Evolutionary conservation across 2,888 invertebrate species (phyloP).

Genomic region (Crioceris asparagi): DNA sequence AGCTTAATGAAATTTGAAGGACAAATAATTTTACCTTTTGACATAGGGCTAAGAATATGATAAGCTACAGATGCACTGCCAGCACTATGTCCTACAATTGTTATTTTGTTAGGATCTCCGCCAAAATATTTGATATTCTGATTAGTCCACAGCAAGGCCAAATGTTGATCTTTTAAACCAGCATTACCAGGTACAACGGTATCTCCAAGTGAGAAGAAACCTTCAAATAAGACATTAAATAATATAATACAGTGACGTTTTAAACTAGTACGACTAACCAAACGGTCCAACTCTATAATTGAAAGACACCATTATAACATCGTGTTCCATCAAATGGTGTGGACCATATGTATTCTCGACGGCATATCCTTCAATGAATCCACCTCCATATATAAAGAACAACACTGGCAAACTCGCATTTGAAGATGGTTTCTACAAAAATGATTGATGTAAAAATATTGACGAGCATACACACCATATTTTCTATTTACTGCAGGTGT

Average conservation of each 20-base stretch:
- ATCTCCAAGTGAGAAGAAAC: slow-evolving; percentile 66
- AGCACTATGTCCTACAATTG: slow-evolving; percentile 57
- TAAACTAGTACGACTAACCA: too few relatives aligned
- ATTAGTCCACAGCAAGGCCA: slow-evolving; percentile 58
- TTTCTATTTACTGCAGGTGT: too few relatives aligned
- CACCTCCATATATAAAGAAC: slow-evolving; percentile 37
- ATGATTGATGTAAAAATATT: too few relatives aligned
- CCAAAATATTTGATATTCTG: slow-evolving; percentile 57
- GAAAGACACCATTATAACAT: slow-evolving; percentile 54
- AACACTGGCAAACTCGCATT: slow-evolving; percentile 29
- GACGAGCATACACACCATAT: too few relatives aligned
- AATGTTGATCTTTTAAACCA: slow-evolving; percentile 61
- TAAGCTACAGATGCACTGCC: slow-evolving; percentile 45
- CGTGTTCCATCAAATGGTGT: slow-evolving; percentile 45
- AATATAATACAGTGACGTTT: too few relatives aligned
- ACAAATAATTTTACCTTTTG: slow-evolving; percentile 1
- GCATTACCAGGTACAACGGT: slow-evolving; percentile 55
- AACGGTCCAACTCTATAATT: slow-evolving; percentile 55
- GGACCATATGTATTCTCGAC: slow-evolving; percentile 24
- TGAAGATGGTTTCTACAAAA: too few relatives aligned
- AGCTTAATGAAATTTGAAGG: too few relatives aligned
- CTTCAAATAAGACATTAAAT: slow-evolving; percentile 32
- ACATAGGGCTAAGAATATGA: slow-evolving; percentile 8
- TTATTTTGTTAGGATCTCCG: slow-evolving; percentile 56
- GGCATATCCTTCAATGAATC: slow-evolving; percentile 31